Conservation (phyloP, 2,113 vertebrate species). For the Crypturellus undulatus region DNA sequence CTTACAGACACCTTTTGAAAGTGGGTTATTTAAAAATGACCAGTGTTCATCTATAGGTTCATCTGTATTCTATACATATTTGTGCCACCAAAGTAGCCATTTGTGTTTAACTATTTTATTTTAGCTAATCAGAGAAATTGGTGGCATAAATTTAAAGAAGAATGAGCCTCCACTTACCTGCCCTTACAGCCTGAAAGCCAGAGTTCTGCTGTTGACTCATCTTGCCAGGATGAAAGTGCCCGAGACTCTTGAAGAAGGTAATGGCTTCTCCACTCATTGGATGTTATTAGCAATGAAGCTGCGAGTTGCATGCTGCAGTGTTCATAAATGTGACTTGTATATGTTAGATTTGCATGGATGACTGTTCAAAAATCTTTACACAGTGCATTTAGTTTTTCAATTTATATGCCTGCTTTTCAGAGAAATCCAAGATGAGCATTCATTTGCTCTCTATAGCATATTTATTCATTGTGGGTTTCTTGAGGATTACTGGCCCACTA, state of each 20-base stretch:
- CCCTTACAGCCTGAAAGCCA: conserved; percentile 96
- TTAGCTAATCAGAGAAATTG: conserved; percentile 96
- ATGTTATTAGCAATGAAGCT: neutral
- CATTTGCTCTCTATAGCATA: neutral
- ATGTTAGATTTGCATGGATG: neutral
- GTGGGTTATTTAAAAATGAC: neutral
- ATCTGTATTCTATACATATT: neutral
- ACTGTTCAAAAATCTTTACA: neutral
- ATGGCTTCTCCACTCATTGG: neutral
- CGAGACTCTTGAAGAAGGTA: conserved; percentile 95
- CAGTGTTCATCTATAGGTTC: neutral
- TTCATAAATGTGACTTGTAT: neutral
- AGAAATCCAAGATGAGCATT: neutral
- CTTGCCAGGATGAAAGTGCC: conserved; percentile 95
- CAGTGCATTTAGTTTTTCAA: neutral
- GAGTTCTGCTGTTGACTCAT: conserved; percentile 91
- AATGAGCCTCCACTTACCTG: conserved; percentile 98
- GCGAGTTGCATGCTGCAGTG: neutral
- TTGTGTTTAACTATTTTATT: conserved; percentile 48
- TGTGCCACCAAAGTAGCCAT: neutral
- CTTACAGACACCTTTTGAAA: neutral
- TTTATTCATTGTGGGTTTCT: neutral
- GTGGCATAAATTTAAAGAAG: conserved; percentile 98
- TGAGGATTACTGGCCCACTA: neutral
- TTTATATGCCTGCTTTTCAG: neutral